Conservation (phyloP, 53 echinoderm and acorn worm species). For the Hippasteria phrygiana region DNA sequence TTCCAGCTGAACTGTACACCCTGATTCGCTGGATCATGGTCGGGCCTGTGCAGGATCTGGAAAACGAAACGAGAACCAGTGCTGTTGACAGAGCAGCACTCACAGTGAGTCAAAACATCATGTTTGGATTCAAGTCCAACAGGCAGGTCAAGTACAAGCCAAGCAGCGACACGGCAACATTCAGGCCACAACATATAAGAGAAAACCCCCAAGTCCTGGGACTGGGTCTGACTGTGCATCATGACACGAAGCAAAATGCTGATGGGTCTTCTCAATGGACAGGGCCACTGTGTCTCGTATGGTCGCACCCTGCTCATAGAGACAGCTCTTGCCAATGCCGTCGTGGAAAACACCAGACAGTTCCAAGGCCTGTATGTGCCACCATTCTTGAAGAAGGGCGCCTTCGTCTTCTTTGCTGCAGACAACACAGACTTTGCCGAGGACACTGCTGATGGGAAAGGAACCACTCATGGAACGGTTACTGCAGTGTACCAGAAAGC, state of each 20-base stretch:
- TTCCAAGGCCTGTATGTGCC: too few species aligned
- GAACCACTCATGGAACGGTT: constrained; percentile 74
- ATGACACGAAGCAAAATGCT: constrained; percentile 60
- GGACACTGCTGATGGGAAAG: constrained; percentile 76
- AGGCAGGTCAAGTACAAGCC: too few species aligned
- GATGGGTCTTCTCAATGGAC: constrained; percentile 55
- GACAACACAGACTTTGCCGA: constrained; percentile 77
- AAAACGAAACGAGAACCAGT: constrained; percentile 51
- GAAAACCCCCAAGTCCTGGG: constrained; percentile 69
- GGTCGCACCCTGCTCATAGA: constrained; percentile 59
- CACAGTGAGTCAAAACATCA: too few species aligned
- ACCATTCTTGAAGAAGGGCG: constrained; percentile 67
- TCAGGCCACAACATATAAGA: too few species aligned
- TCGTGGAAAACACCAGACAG: too few species aligned
- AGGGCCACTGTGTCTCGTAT: constrained; percentile 64
- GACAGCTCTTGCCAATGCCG: too few species aligned
- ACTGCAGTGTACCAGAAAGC: constrained; percentile 68
- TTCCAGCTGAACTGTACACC: constrained; percentile 56
- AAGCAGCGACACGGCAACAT: too few species aligned
- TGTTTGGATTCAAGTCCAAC: too few species aligned
- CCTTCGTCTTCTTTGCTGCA: constrained; percentile 66
- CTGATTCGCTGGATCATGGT: constrained; percentile 65
- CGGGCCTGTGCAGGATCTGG: constrained; percentile 58
- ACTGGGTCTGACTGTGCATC: constrained; percentile 61
- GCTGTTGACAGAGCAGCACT: too few species aligned